Percentiles rank a stretch among this genome's conserved stretches.
Evolutionary conservation across 2,113 vertebrate species (phyloP).

Genomic region (Anser brachyrhynchus): DNA sequence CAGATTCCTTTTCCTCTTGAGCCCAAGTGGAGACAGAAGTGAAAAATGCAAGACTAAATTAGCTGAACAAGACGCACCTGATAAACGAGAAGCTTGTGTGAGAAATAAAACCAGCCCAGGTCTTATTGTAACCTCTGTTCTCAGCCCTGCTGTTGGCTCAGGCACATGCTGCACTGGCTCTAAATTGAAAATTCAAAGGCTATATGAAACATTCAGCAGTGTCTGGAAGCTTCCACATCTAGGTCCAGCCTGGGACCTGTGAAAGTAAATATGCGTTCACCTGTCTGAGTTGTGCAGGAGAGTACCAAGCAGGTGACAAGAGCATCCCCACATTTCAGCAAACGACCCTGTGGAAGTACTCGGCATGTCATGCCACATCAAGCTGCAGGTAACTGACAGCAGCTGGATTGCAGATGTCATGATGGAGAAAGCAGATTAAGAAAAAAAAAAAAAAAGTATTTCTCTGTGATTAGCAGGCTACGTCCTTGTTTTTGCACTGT

Average conservation of each 20-base stretch:
- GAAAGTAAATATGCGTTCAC: not conserved
- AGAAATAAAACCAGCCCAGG: constrained; percentile 1
- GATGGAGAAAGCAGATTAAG: not conserved
- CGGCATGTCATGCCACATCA: rapidly evolving
- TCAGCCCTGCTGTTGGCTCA: not conserved
- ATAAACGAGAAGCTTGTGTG: not conserved
- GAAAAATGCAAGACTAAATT: constrained; percentile 35
- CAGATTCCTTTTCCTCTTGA: constrained; percentile 22
- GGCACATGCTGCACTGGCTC: not conserved
- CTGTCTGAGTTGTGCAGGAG: not conserved
- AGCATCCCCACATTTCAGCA: not conserved
- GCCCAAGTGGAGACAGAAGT: not conserved
- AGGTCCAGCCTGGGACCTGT: not conserved
- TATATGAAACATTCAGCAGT: not conserved
- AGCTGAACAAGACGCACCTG: not conserved
- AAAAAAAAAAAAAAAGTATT: not conserved
- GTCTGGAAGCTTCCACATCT: not conserved
- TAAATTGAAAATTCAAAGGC: not conserved
- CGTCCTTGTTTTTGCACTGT: not conserved
- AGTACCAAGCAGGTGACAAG: not conserved
- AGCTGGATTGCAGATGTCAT: not conserved
- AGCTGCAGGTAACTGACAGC: not conserved
- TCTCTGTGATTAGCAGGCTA: not conserved
- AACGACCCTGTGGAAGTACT: not conserved
- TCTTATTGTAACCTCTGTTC: not conserved